Evolutionary conservation across 2,888 invertebrate genomes (phyloP).

Genomic region (Callosobruchus maculatus): DNA sequence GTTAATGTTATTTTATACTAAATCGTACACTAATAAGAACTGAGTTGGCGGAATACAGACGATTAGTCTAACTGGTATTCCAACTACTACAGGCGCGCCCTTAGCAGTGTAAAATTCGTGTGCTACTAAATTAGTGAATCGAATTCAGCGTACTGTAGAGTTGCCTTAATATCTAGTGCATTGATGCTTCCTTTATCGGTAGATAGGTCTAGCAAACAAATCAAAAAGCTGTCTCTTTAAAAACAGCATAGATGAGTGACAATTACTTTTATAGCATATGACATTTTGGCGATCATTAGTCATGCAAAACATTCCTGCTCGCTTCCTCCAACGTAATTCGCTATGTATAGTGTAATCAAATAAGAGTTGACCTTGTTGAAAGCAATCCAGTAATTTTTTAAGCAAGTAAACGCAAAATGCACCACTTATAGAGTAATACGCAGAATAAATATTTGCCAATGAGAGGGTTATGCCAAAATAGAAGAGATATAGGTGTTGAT

Average conservation of each 20-base stretch:
- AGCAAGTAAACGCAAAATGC: background rate
- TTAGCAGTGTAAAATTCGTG: too few species aligned
- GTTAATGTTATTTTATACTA: too few species aligned
- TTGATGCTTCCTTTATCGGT: too few species aligned
- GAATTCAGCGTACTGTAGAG: too few species aligned
- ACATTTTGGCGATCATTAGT: background rate
- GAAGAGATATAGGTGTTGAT: background rate
- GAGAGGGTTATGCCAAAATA: background rate
- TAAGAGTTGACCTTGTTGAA: background rate
- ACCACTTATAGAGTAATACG: background rate
- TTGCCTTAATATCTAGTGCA: too few species aligned
- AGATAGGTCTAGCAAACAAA: too few species aligned
- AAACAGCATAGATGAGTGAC: background rate
- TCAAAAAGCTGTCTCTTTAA: background rate
- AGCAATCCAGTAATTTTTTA: background rate
- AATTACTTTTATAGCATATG: background rate
- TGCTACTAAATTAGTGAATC: too few species aligned
- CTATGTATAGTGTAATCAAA: background rate
- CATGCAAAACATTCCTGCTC: background rate
- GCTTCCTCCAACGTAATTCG: background rate
- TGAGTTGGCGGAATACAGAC: too few species aligned
- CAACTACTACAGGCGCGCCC: too few species aligned
- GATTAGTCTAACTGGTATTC: too few species aligned
- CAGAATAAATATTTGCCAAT: background rate
- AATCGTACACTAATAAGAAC: too few species aligned